Conservation (phyloP, 2,113 vertebrate genomes). For the Hemibagrus wyckioides region DNA sequence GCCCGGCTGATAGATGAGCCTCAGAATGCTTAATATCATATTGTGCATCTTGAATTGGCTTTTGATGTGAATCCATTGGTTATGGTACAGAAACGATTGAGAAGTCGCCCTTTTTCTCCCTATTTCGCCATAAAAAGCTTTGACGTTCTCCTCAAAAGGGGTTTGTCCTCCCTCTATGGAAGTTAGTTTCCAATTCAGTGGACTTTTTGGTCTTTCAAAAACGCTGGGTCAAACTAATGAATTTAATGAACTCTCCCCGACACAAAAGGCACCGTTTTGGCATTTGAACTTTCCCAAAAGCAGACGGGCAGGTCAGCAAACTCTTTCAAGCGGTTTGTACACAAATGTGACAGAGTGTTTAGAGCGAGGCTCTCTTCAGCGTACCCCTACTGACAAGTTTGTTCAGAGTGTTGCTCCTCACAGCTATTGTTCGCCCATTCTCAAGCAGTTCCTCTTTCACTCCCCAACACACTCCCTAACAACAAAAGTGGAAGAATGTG, state of each 20-base stretch:
- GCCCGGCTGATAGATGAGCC: constrained; percentile 16
- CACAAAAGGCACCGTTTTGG: constrained; percentile 93
- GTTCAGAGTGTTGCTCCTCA: constrained; percentile 94
- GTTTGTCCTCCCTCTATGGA: constrained; percentile 75
- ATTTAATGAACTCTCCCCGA: constrained; percentile 97
- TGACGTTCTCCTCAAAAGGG: constrained; percentile 80
- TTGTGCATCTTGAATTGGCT: constrained; percentile 75
- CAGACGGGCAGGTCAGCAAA: constrained; percentile 97
- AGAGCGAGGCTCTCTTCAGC: constrained; percentile 84
- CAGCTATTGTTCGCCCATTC: constrained; percentile 82
- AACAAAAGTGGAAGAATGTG: constrained; percentile 88
- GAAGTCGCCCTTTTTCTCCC: constrained; percentile 71
- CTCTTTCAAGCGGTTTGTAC: constrained; percentile 98
- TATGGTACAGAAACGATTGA: constrained; percentile 76
- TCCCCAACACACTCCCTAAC: constrained; percentile 76
- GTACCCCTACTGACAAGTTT: constrained; percentile 90
- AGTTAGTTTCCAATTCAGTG: constrained; percentile 93
- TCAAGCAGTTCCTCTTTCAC: constrained; percentile 80
- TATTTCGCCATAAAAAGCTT: constrained; percentile 69
- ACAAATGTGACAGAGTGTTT: constrained; percentile 97
- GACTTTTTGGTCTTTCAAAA: constrained; percentile 93
- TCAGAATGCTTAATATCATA: constrained; percentile 65
- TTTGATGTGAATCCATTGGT: constrained; percentile 81
- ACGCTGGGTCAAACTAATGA: constrained; percentile 99
- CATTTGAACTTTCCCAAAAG: constrained; percentile 97